These are phyloP conservation scores for Muntiacus reevesi DNA, from an alignment of 2,113 vertebrate species.

Conservation along the genomic window DNA sequence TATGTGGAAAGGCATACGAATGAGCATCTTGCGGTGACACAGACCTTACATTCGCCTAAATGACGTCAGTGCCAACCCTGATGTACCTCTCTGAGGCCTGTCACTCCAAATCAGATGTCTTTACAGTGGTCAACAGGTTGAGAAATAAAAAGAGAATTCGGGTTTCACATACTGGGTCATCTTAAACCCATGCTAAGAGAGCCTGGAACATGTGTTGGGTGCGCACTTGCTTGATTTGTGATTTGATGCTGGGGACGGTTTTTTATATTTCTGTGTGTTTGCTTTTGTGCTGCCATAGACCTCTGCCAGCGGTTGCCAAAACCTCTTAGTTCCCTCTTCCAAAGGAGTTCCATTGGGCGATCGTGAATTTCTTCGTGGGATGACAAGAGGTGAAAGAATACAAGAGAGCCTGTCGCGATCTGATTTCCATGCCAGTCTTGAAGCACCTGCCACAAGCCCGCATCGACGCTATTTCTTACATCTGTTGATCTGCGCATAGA, in stretches of 20 bases:
- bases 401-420: constrained; percentile 74
- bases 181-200: constrained; percentile 43
- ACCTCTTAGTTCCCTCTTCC: constrained; percentile 69
- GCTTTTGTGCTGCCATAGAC: constrained; percentile 79
- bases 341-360: constrained; percentile 74
- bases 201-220: constrained; percentile 37
- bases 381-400: constrained; percentile 76
- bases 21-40: constrained; percentile 69
- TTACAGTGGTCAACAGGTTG: constrained; percentile 53
- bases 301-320: constrained; percentile 79
- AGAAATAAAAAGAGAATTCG: constrained; percentile 57
- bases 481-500: constrained; percentile 97
- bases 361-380: constrained; percentile 75
- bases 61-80: constrained; percentile 59
- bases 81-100: constrained; percentile 42
- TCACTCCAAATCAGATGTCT: constrained; percentile 62
- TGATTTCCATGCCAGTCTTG: constrained; percentile 78
- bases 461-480: constrained; percentile 91
- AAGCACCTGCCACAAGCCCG: constrained; percentile 78
- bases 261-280: constrained; percentile 33
- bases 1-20: constrained; percentile 64
- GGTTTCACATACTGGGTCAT: constrained; percentile 53
- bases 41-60: constrained; percentile 67
- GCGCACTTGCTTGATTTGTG: constrained; percentile 55
- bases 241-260: constrained; percentile 27